Evolutionary conservation across 1,140 invertebrate species (phyloP), one percentile per base, ranked within the genome.

Genomic region (Aphelenchoides besseyi): DNA sequence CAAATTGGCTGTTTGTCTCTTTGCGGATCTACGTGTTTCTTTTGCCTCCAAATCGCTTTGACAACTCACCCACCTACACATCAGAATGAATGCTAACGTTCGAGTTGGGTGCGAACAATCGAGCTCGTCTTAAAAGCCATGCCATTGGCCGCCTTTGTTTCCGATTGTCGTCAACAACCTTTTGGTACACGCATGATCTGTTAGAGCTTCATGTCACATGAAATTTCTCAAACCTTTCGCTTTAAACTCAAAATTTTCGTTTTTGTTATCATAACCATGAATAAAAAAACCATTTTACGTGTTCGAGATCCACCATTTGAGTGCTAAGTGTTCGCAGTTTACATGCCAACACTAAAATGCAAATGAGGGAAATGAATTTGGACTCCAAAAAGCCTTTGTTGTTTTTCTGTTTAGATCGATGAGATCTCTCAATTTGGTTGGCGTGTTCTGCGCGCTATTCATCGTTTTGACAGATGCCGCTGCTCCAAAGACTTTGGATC

Each of bases 401-500:
- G 12, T 48, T 48, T 12, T 48, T 48, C 41, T 23, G 41, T 48
- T 48, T 48, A 48, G 41, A 48, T 48, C 41, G n/a, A 48, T 48
- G 41, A 12, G 41, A 48, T 48, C 41, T 23, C 12, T 23, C 41
- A 23, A n/a, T n/a, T n/a, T n/a, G n/a, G n/a, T n/a, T n/a, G n/a
- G n/a, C n/a, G n/a, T n/a, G n/a, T n/a, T 23, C 41, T 16, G 12
- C 41, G 41, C 41, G 41, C 23, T 48, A 23, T 16, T 48, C 41
- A 8, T 59, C 5, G 5, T 59, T 8, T 8, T 59, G 5, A 33
- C 55, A 23, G 55, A 23, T 33, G 18, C 35, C 12, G 63, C 63
- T 12, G 32, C 63, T n/a, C 16, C 63, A 18, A 66, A 66, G 30
- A 63, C 64, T 2, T 87, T 91, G 2, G 85, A 91, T 29, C 83